Evolutionary conservation across 2,888 invertebrate species (phyloP), one percentile per base, ranked within the genome.

Genomic region (Trissoscelio sp.): DNA sequence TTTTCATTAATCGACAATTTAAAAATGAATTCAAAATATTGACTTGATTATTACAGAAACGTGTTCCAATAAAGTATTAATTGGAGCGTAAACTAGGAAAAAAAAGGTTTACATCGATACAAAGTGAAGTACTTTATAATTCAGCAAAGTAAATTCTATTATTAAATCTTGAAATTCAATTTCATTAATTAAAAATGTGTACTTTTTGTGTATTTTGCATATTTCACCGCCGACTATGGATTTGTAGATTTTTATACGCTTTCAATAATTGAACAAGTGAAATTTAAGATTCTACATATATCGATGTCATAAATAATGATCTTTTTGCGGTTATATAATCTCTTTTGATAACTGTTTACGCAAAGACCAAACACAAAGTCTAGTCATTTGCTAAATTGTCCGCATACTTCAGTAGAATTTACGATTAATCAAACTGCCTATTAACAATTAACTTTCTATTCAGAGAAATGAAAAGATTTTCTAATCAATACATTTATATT

Each of bases 21-120:
- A 34, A 18, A 34, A 55, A 34, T 22, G 22, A 46, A 46, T 46
- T 46, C 46, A 6, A n/a, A 22, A 22, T 46, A 44, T 46, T 46
- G 20, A 22, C n/a, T 46, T 11, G 20, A 46, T 46, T 11, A 46
- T 22, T 46, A 12, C 46, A 11, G 22, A 22, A 22, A 22, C 11
- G 4, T 22, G n/a, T 46, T 20, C 22, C 20, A 22, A 46, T 46
- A 46, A 46, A 46, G 22, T 11, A 11, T 22, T 46, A 46, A 46
- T 22, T 46, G 46, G n/a, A 46, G 46, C 22, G n/a, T 46, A 46
- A 20, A 22, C 11, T 22, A n/a, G n/a, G 7, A 44, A n/a, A 18
- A 44, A 18, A 46, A 3, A 46, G 2, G 44, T 44, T 16, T 44
- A 1, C 3, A 7, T 18, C 44, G 5, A 44, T 18, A 7, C 18